phyloP scores from a whole-genome alignment of 1,140 invertebrate genomes.

The Coboldia fuscipes region DNA sequence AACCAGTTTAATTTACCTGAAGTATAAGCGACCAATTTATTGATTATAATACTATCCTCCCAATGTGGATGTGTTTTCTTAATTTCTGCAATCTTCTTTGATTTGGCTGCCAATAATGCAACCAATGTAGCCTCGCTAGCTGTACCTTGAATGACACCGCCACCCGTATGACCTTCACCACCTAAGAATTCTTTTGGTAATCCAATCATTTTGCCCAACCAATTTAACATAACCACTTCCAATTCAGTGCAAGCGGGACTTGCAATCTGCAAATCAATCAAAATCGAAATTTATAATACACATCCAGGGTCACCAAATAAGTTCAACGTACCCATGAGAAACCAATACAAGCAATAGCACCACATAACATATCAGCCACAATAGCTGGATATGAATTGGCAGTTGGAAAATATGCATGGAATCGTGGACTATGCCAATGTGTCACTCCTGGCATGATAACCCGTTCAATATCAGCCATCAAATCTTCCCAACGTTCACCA shows the following conservation, averaged over 20 bases:
- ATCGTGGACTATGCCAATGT: constrained; percentile 94
- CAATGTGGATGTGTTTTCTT: constrained; percentile 52
- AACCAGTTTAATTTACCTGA: constrained; percentile 30
- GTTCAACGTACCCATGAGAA: constrained; percentile 56
- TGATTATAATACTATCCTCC: constrained; percentile 64
- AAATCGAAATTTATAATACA: background rate
- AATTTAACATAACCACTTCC: constrained; percentile 93
- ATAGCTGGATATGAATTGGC: constrained; percentile 86
- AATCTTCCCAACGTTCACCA: constrained; percentile 71
- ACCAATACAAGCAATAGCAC: constrained; percentile 78
- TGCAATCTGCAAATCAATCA: constrained; percentile 41
- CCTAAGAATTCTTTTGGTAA: constrained; percentile 76
- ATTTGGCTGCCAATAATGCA: constrained; percentile 75
- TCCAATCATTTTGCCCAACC: constrained; percentile 87
- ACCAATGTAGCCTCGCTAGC: constrained; percentile 76
- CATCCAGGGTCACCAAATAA: background rate
- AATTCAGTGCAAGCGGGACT: constrained; percentile 95
- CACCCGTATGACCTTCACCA: constrained; percentile 56
- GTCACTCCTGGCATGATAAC: constrained; percentile 96
- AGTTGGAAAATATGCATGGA: constrained; percentile 96
- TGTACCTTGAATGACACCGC: constrained; percentile 84
- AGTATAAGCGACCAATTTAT: constrained; percentile 73
- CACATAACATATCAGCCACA: constrained; percentile 71
- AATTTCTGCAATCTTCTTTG: constrained; percentile 42
- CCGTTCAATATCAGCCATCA: constrained; percentile 75